Base-by-base conservation (phyloP, 2,797 vertebrate genomes). In the Stomatorhinus walkeri region DNA sequence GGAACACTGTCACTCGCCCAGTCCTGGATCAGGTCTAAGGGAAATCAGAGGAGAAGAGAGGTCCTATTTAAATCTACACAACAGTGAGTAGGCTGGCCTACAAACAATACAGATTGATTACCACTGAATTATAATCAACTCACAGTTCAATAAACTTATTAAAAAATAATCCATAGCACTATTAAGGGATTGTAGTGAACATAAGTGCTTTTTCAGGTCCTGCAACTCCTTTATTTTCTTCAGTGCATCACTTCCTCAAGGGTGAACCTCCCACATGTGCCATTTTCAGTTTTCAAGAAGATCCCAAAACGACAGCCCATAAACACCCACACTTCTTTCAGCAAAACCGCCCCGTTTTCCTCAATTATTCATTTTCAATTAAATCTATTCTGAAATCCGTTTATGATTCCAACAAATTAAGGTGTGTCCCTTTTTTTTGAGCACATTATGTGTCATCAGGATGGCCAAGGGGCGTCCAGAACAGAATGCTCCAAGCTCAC, bases 1-100 rank as follows among this genome's bases (percentile, higher is more conserved):
- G 98, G 98, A 14, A 98, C 97, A 0, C 95, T 98, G 90, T 99
- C 98, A 90, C 98, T 98, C 10, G 98, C 97, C 98, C 98, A 99
- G 94, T 99, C 98, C 91, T 98, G 96, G 93, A 99, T 98, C 91
- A 99, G 94, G 95, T 99, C 98, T 99, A 90, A 89, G 93, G 89
- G 32, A 2, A 19, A 49, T 7, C n/a, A 51, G 32, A 54, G 87
- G 19, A 64, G 56, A 46, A 43, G 7, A 54, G 48, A 61, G 10
- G 3, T 16, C 48, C 49, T 22, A 87, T 40, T 43, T 19, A 61
- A 59, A 87, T 43, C n/a, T 12, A 0, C 46, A 85, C 5, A 51
- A 64, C 87, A 19, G 22, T 12, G 4, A 32, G 28, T 14, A 36
- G 28, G 6, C 85, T 40, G n/a, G 5, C 9, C 32, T 28, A 86